Base-by-base conservation (phyloP, 1,140 invertebrate species). In the Polypedilum vanderplanki region DNA sequence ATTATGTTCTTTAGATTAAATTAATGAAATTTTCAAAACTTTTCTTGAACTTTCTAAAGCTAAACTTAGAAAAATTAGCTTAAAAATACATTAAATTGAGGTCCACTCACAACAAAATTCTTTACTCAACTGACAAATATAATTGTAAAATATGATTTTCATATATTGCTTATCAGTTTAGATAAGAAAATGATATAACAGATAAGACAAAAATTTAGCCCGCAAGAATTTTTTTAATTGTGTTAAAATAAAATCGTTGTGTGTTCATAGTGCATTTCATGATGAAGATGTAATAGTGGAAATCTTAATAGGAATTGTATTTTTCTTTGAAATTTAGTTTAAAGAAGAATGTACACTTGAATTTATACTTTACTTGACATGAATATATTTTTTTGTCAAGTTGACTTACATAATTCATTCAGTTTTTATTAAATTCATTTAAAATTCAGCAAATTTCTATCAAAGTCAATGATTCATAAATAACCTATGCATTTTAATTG, bases 161-260 rank as follows among this genome's bases (percentile, higher is more conserved):
- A 57, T 12, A 4, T 57, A n/a, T 4, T n/a, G 10, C 46, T 57
- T 57, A 57, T 57, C 46, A 57, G 46, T n/a, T 57, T 4, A 57
- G 46, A 57, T 57, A 57, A 57, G n/a, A n/a, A 57, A 9, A n/a
- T 57, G 46, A 57, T 57, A 57, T 57, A 57, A 57, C 15, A 57
- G 46, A 57, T 57, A 57, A 57, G 46, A 57, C 46, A 57, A 57
- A n/a, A 15, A n/a, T 57, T 33, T 33, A 33, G 24, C 24, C 24
- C 24, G 5, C 24, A 33, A 33, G 24, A 33, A 5, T 3, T 5
- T 15, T 15, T 57, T 9, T 57, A n/a, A 57, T n/a, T 57, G 46
- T 57, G 10, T 57, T 8, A 57, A 57, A 57, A 57, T 57, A 5
- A 33, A 33, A 57, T 12, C 46, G 4, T 57, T 1, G 46, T 33